Percentiles rank a stretch among this genome's conserved stretches.
Conservation (phyloP, 37 sponge, comb jelly and placozoan species). For the Bolinopsis microptera region DNA sequence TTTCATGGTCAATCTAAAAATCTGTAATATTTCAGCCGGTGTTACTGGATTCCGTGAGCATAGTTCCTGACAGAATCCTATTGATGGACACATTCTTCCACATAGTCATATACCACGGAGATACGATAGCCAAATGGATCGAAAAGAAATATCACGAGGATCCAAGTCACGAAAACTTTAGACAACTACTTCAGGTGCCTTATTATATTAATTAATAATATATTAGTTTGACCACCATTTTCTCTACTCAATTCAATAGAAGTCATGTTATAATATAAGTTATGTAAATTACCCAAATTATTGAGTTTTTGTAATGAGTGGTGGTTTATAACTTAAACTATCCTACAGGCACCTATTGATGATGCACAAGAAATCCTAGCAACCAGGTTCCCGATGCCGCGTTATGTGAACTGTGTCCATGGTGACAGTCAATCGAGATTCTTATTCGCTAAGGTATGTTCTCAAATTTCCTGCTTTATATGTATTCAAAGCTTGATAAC, state of each 20-base stretch:
- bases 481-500: no score
- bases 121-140: conserved; percentile 87
- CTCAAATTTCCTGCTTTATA: no score
- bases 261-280: no score
- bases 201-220: no score
- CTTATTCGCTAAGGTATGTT: conserved; percentile 53
- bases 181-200: conserved; percentile 75
- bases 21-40: conserved; percentile 94
- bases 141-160: conserved; percentile 84
- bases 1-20: no score
- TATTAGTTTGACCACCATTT: no score
- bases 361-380: conserved; percentile 98
- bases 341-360: conserved; percentile 84
- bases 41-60: conserved; percentile 92
- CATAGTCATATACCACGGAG: conserved; percentile 96
- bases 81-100: conserved; percentile 98
- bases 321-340: no score
- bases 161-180: conserved; percentile 92
- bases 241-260: no score
- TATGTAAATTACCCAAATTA: no score
- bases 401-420: conserved; percentile 88
- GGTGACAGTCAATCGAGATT: conserved; percentile 85
- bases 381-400: conserved; percentile 94
- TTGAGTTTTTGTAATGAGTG: no score
- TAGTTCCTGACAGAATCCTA: conserved; percentile 88